These are phyloP conservation scores for Pissodes strobi DNA, from an alignment of 1,140 invertebrate genomes.

Conservation along the genomic window DNA sequence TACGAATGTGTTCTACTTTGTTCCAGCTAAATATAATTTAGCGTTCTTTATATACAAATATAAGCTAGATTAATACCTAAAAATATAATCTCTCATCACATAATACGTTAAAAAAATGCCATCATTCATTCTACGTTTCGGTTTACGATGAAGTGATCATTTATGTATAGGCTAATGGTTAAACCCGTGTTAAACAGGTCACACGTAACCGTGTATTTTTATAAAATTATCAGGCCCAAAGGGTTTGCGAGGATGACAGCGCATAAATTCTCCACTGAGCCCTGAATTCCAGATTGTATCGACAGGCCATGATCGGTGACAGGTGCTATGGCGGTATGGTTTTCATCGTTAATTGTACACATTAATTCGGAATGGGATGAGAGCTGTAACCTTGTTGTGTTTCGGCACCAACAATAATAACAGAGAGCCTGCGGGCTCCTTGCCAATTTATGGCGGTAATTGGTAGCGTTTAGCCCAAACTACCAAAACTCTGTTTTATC, in stretches of 20 bases:
- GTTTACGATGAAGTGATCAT: no score
- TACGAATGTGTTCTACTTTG: no score
- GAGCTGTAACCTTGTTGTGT: background rate
- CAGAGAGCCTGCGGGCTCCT: background rate
- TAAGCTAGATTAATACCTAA: no score
- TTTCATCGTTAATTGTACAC: slow-evolving; percentile 15
- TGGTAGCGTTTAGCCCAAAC: no score
- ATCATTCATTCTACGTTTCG: no score
- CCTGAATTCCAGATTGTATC: slow-evolving; percentile 11
- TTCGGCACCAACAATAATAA: slow-evolving; percentile 1
- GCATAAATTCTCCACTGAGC: slow-evolving; percentile 1
- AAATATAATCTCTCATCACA: no score
- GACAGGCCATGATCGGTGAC: slow-evolving; percentile 17
- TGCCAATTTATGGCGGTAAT: slow-evolving; percentile 7
- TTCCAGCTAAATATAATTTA: no score
- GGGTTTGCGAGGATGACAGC: slow-evolving; percentile 1
- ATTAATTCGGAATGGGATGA: background rate
- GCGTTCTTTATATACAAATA: no score
- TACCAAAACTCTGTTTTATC: no score
- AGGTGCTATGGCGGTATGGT: slow-evolving; percentile 9
- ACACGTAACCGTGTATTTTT: background rate
- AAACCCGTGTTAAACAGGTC: background rate
- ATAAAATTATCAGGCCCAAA: background rate
- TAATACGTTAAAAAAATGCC: no score
- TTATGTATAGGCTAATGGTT: no score